Evolutionary conservation across 2,113 vertebrate species (phyloP), one percentile per base, ranked within the genome.

Genomic region (Lota lota): DNA sequence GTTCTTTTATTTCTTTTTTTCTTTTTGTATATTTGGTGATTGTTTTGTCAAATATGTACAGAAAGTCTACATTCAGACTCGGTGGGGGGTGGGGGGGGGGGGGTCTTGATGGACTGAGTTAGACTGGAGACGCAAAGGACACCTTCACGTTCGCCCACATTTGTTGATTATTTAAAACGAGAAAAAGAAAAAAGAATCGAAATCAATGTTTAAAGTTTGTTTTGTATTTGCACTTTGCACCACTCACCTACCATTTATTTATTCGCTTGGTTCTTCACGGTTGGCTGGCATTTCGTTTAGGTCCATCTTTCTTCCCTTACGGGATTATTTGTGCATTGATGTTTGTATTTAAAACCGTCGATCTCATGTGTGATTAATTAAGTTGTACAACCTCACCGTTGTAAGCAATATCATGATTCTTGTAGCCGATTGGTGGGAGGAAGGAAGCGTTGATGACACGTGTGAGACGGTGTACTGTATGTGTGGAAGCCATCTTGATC

Each of bases 1-100:
- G 93, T 91, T 92, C 93, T 92, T n/a, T n/a, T n/a, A n/a, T 24
- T 24, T 24, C 4, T 40, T 40, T 40, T 40, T 94, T 96, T 92
- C 93, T 97, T 95, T 96, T 95, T 96, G 94, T 97, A 97, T 94
- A 95, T 97, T 97, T 94, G 93, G 95, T 97, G 95, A 95, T 93
- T 91, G 95, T 97, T 93, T 94, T 91, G 96, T 98, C 96, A 96
- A 97, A 97, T 95, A 94, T 98, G 97, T 98, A 97, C 94, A 97
- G 97, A 98, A 88, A 93, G 94, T 96, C 94, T 95, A 90, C 85
- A 93, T 95, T 95, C 95, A 93, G 93, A 83, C 93, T 93, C 91
- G 94, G 94, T 91, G 92, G 24, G 4, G 24, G 24, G 24, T 2
- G 24, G 2, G 24, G 95, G 94, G 95, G 91, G 87, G 92, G 95